phyloP scores from a whole-genome alignment of 2,888 invertebrate genomes.

The Pedicia rivosa region DNA sequence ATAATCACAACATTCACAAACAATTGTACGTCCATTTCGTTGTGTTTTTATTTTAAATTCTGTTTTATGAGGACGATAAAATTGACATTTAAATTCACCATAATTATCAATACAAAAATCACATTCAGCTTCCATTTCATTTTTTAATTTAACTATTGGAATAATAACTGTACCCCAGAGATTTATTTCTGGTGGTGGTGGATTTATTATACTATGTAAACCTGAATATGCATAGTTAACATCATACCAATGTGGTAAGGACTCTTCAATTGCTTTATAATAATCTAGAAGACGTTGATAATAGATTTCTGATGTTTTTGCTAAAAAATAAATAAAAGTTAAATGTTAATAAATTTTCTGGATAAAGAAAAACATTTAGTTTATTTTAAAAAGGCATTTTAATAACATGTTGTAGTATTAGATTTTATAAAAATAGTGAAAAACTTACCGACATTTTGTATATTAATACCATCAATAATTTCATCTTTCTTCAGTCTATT shows the following conservation, averaged over 20 bases:
- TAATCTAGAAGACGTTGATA: constrained; percentile 13
- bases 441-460: no score
- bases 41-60: constrained; percentile 29
- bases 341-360: no score
- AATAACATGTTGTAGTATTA: no score
- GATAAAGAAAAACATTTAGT: no score
- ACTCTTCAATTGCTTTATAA: constrained; percentile 14
- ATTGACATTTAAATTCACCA: constrained; percentile 37
- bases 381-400: no score
- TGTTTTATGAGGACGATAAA: constrained; percentile 30
- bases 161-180: constrained; percentile 28
- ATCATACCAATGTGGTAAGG: constrained; percentile 29
- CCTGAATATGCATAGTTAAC: constrained; percentile 30
- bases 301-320: constrained; percentile 9
- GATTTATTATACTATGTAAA: constrained; percentile 28
- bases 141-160: constrained; percentile 26
- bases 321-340: constrained; percentile 1
- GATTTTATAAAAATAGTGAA: no score
- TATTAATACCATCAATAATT: no score
- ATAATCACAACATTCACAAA: constrained; percentile 49
- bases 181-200: constrained; percentile 28
- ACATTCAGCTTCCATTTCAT: constrained; percentile 33
- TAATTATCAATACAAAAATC: constrained; percentile 41
- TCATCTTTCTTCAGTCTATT: no score
- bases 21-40: constrained; percentile 30